Conservation (phyloP, 2,797 vertebrate species). For the Aythya fuligula region DNA sequence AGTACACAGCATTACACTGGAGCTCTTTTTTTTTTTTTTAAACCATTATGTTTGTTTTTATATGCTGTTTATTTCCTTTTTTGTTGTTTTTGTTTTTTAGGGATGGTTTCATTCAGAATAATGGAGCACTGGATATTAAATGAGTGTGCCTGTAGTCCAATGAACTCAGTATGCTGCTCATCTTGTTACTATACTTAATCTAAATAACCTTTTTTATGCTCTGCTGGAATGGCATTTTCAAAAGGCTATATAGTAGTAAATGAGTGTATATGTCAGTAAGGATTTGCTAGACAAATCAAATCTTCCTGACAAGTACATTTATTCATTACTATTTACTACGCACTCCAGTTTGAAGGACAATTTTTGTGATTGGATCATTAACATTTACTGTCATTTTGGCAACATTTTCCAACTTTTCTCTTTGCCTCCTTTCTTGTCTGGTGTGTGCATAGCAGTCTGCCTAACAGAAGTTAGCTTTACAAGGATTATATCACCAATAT, state of each 20-base stretch:
- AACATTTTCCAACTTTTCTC: slow-evolving; percentile 70
- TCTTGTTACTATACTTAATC: slow-evolving; percentile 82
- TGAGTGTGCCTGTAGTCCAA: slow-evolving; percentile 75
- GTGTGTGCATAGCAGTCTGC: background rate
- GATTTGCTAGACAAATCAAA: slow-evolving; percentile 84
- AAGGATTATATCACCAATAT: slow-evolving; percentile 31
- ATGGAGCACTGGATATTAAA: slow-evolving; percentile 78
- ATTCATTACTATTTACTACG: slow-evolving; percentile 80
- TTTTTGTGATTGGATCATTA: slow-evolving; percentile 79
- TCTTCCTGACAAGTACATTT: slow-evolving; percentile 78
- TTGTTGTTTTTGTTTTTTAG: background rate
- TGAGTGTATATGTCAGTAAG: slow-evolving; percentile 80
- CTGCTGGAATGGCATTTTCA: slow-evolving; percentile 83
- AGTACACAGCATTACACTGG: background rate
- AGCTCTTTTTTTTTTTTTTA: background rate
- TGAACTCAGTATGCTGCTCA: slow-evolving; percentile 79
- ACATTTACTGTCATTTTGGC: slow-evolving; percentile 77
- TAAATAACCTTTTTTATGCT: slow-evolving; percentile 85
- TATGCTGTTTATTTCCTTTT: slow-evolving; percentile 53
- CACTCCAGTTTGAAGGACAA: slow-evolving; percentile 77
- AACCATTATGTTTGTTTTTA: background rate
- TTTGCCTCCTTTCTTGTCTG: slow-evolving; percentile 34
- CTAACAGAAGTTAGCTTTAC: slow-evolving; percentile 46
- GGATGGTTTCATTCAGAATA: slow-evolving; percentile 74
- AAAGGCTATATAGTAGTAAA: slow-evolving; percentile 81